These are phyloP conservation scores for Disparrhopalites patrizii DNA, from an alignment of 2,888 invertebrate species.

Conservation along the genomic window DNA sequence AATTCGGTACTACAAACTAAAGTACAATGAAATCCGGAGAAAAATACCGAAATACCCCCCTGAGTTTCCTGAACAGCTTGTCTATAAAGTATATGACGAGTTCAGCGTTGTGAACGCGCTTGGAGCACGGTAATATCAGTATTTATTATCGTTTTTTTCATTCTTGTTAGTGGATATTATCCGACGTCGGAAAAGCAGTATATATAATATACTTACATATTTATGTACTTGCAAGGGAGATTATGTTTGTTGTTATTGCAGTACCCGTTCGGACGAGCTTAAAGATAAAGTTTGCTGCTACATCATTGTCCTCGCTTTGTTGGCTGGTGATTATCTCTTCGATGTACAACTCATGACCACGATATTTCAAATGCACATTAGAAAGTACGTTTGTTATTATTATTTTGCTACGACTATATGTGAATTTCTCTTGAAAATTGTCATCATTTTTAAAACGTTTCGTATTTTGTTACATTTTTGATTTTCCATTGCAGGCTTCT, in stretches of 20 bases:
- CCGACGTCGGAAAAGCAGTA: too few relatives aligned
- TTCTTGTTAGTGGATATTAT: not conserved
- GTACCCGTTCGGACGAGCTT: slow-evolving; percentile 31
- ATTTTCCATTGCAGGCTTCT: slow-evolving; percentile 29
- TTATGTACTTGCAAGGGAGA: too few relatives aligned
- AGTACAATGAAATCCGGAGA: slow-evolving; percentile 26
- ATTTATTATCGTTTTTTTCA: not conserved
- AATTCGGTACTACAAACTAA: slow-evolving; percentile 31
- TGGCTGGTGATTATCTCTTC: slow-evolving; percentile 38
- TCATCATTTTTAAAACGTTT: not conserved
- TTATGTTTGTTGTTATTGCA: slow-evolving; percentile 26
- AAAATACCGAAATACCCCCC: slow-evolving; percentile 29
- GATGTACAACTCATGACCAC: slow-evolving; percentile 42
- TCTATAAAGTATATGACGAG: slow-evolving; percentile 36
- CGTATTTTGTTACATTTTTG: not conserved
- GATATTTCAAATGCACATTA: slow-evolving; percentile 43
- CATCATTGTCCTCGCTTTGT: slow-evolving; percentile 40
- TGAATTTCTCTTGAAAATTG: too few relatives aligned
- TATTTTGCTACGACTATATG: not conserved
- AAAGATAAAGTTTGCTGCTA: slow-evolving; percentile 44
- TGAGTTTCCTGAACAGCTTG: slow-evolving; percentile 36
- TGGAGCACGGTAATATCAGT: slow-evolving; percentile 31
- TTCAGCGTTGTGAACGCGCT: slow-evolving; percentile 40
- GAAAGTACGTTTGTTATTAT: slow-evolving; percentile 32
- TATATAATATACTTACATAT: not conserved